Evolutionary conservation across 2,888 invertebrate genomes (phyloP), one percentile per base, ranked within the genome.

Genomic region (Pandemis corylana): DNA sequence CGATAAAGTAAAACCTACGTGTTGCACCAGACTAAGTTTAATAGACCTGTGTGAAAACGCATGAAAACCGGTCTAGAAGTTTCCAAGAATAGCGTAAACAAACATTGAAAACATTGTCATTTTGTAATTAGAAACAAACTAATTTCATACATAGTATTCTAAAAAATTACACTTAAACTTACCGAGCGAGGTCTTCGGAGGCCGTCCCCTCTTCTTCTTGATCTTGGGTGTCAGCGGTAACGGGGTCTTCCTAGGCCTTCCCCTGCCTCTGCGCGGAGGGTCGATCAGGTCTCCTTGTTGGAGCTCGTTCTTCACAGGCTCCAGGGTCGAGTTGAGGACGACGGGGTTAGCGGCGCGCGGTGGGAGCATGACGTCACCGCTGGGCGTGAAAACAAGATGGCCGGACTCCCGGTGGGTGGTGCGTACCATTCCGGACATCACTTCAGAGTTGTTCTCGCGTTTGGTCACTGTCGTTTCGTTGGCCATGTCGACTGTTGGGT

Each of bases 211-310:
- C 81, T 88, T 87, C 83, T 94, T 94, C 86, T 94, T 94, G 76
- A 94, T 90, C 84, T 93, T 92, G 10, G 94, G 93, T 51, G 91
- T 91, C 46, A 93, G 82, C 0, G 94, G 94, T 77, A 95, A 81
- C 7, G 95, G 95, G 7, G 94, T 94, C 87, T 95, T 95, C 77
- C 95, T 85, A 0, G 95, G 95, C 0, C 95, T 78, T 0, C 95
- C 95, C 61, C 95, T 85, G 0, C 90, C 92, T 59, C 92, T 85
- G n/a, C 95, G 88, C 5, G 92, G 91, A 0, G 93, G 93, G 71
- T 91, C 90, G 44, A 89, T 77, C 46, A 89, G 76, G 69, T 82
- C 88, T 81, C 12, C 88, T 2, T 78, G 77, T 28, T 77, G 79
- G 53, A 88, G 64, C 74, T 89, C 91, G 63, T 86, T 85, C 73